Evolutionary conservation across 1,140 invertebrate species (phyloP), one percentile per base, ranked within the genome.

Genomic region (Bombus pascuorum): DNA sequence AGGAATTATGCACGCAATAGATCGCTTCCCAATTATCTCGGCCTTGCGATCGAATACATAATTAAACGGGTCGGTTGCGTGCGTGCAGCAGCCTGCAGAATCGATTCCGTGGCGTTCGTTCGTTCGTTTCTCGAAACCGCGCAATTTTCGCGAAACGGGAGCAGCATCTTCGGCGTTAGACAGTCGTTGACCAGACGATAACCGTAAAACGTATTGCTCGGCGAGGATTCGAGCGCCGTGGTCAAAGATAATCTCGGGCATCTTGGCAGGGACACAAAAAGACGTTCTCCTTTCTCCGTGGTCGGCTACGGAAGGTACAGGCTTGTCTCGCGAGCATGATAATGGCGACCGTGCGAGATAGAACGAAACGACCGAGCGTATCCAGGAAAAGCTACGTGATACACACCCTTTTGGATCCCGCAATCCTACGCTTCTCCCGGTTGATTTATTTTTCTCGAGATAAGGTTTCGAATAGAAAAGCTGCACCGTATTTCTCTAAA

Each of bases 101-200:
- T 68, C 66, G 66, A 68, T 68, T 70, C 68, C 68, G 10, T 39
- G 68, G 34, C 32, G 22, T 70, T 32, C 18, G 34, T 37, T 5
- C 34, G 68, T 70, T 70, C 32, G 34, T 70, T 32, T 9, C 22
- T 39, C 3, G 22, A 42, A 77, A 68, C n/a, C 42, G 13, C 18
- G 9, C 37, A 44, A 65, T 78, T 76, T 76, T 62, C 59, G 59
- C 28, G 39, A 78, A 78, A 78, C 59, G 76, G 59, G n/a, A 65
- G 57, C 76, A 32, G 13, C 57, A 57, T 62, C 37, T 65, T 65
- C 10, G 28, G 2, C 39, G 59, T 44, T n/a, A 22, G 28, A 42
- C 28, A 42, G 8, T 42, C 57, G 18, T 42, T 28, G 47, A 53
- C 47, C 47, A 53, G 47, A 53, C 37, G 62, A 44, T 44, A 66